Evolutionary conservation across 2,797 vertebrate genomes (phyloP).

Genomic region (Squalus acanthias): DNA sequence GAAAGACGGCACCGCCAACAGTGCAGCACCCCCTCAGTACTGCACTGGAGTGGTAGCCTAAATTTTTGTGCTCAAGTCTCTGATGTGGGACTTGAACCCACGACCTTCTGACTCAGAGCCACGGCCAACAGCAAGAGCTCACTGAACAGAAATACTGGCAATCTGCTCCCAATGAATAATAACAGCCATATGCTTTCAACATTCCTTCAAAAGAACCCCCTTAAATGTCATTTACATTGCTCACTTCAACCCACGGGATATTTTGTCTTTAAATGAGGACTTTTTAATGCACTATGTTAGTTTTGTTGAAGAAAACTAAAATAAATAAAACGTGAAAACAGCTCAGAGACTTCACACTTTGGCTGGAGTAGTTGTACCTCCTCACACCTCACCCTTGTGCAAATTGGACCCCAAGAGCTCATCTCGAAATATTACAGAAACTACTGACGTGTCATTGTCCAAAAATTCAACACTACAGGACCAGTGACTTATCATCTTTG

Average conservation of each 20-base stretch:
- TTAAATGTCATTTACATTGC: background rate
- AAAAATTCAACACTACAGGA: no score
- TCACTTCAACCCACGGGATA: background rate
- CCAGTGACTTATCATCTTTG: background rate
- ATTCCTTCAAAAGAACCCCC: background rate
- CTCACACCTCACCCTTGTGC: background rate
- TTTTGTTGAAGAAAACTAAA: background rate
- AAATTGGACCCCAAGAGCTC: background rate
- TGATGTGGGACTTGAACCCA: no score
- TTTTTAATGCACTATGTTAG: background rate
- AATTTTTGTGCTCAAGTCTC: no score
- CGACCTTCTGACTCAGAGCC: no score
- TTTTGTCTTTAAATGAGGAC: background rate
- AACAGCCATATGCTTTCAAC: background rate
- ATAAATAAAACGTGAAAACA: background rate
- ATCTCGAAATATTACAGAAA: background rate
- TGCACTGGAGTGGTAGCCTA: no score
- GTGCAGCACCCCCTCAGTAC: no score
- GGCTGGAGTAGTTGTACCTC: background rate
- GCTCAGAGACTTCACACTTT: background rate
- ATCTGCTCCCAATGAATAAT: background rate
- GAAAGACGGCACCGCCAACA: no score
- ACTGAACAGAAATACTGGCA: background rate
- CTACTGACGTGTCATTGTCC: background rate
- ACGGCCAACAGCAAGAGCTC: background rate